Evolutionary conservation across 2,797 vertebrate species (phyloP).

Genomic region (Megalops cyprinoides): DNA sequence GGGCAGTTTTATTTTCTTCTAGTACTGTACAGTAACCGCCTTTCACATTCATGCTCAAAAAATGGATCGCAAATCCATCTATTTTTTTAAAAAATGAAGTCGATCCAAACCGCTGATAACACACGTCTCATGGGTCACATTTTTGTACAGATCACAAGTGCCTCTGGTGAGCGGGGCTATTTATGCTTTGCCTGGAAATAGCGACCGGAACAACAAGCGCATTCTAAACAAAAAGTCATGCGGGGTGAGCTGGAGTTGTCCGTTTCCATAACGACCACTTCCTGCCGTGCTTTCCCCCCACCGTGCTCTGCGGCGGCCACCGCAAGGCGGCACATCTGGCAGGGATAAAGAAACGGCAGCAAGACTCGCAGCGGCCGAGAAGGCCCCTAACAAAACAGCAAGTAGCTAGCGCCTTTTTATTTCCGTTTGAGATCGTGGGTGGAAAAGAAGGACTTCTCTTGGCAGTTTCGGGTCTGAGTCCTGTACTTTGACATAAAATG

Average conservation of each 20-base stretch:
- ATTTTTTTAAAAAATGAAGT: conserved; percentile 12
- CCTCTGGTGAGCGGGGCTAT: conserved; percentile 68
- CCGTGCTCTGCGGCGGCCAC: conserved; percentile 46
- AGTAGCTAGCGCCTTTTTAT: conserved; percentile 43
- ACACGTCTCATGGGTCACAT: conserved; percentile 65
- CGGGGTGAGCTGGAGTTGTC: conserved; percentile 53
- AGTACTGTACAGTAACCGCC: no score
- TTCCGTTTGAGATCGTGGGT: neutral
- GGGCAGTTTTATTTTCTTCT: no score
- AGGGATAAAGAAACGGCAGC: neutral
- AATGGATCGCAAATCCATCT: no score
- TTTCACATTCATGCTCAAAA: no score
- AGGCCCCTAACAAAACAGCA: conserved; percentile 54
- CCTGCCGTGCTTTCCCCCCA: conserved; percentile 39
- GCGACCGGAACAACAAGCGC: conserved; percentile 62
- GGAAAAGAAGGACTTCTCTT: no score
- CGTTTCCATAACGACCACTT: conserved; percentile 32
- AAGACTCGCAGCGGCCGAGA: neutral
- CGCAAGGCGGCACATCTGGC: conserved; percentile 43
- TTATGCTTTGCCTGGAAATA: conserved; percentile 68
- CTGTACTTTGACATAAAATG: no score
- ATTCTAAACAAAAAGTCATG: conserved; percentile 51
- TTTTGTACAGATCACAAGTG: conserved; percentile 55
- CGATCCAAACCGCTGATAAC: conserved; percentile 61
- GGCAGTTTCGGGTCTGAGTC: no score